phyloP scores from a whole-genome alignment of 2,113 vertebrate species.

The Gnathonemus longibarbis region DNA sequence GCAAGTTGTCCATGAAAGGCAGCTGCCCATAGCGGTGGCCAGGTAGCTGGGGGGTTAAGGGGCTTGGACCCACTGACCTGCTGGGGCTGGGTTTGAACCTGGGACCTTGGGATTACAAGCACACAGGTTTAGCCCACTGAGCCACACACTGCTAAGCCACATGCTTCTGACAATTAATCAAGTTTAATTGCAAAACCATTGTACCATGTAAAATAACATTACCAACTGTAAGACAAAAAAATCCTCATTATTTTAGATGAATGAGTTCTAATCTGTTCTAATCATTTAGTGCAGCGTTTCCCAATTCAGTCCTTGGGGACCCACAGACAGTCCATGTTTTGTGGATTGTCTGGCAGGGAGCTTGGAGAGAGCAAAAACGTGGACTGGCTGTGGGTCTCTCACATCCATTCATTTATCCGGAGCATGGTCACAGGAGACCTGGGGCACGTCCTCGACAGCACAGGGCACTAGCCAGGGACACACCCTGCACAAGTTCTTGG shows the following conservation, averaged over 20 bases:
- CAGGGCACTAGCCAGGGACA: not conserved
- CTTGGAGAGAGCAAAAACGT: too few species aligned
- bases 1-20: too few species aligned
- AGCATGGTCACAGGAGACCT: not conserved
- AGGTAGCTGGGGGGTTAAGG: too few species aligned
- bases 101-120: too few species aligned
- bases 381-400: not conserved
- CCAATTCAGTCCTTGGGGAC: too few species aligned
- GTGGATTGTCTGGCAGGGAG: too few species aligned
- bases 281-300: not conserved
- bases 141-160: too few species aligned
- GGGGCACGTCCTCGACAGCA: not conserved
- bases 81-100: too few species aligned
- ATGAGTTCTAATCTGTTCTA: not conserved
- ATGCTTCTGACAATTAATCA: not conserved
- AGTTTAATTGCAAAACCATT: not conserved
- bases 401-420: not conserved
- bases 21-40: rapidly evolving
- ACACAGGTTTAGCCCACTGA: too few species aligned
- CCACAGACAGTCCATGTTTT: too few species aligned
- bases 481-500: not conserved
- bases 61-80: too few species aligned
- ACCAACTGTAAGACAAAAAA: not conserved
- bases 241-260: not conserved
- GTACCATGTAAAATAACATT: not conserved